Percentiles rank a stretch among this genome's conserved stretches.
Evolutionary conservation across 2,797 vertebrate genomes (phyloP).

Genomic region (Danio choprae): DNA sequence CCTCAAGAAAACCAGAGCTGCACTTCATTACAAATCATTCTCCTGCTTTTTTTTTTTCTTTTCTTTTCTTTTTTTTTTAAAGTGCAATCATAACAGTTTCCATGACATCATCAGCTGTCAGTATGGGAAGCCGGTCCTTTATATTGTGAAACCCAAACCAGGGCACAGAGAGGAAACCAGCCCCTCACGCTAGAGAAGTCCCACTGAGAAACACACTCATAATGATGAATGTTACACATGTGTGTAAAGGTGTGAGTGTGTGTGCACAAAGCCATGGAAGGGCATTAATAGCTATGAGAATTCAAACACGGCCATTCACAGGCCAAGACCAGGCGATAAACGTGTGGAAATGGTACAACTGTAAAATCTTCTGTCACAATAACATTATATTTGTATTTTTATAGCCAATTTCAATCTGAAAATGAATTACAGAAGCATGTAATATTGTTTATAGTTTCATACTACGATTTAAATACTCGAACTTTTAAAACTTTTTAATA

Average conservation of each 20-base stretch:
- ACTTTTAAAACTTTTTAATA: no score
- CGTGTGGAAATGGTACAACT: not conserved
- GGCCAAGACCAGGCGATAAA: not conserved
- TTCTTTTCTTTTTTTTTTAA: constrained; percentile 67
- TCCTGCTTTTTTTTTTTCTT: constrained; percentile 50
- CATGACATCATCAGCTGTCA: constrained; percentile 80
- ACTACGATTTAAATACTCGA: no score
- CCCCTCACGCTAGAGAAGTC: constrained; percentile 55
- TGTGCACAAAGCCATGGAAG: not conserved
- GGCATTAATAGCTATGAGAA: constrained; percentile 5
- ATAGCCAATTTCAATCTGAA: no score
- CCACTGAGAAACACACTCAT: constrained; percentile 48
- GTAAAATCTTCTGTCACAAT: not conserved
- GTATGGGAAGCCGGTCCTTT: constrained; percentile 70
- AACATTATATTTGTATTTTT: not conserved
- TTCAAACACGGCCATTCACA: not conserved
- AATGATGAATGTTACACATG: constrained; percentile 46
- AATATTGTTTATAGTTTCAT: no score
- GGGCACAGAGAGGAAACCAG: constrained; percentile 62
- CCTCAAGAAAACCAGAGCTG: constrained; percentile 61
- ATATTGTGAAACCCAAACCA: constrained; percentile 74
- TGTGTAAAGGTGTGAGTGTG: constrained; percentile 30
- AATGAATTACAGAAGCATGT: no score
- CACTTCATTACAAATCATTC: constrained; percentile 76
- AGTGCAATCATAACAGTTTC: constrained; percentile 75